A percentile compares a stretch with the other conserved stretches of the same genome.
These are phyloP conservation scores for Ennomos erosarius DNA, from an alignment of 2,888 invertebrate genomes.

Conservation along the genomic window DNA sequence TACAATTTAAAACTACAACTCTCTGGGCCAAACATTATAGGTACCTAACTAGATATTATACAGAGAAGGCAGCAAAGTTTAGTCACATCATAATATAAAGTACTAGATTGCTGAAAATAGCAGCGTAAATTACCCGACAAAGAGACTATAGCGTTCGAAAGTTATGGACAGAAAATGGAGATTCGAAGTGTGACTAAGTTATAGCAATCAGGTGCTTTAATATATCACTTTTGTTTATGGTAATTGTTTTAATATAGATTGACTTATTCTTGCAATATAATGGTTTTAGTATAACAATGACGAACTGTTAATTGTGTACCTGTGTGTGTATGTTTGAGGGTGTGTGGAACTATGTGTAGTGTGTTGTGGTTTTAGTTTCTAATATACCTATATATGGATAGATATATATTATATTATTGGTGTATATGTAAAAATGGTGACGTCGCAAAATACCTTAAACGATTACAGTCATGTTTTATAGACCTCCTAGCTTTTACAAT, in stretches of 20 bases:
- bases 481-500: too few relatives aligned
- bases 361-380: not conserved
- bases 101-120: constrained; percentile 62
- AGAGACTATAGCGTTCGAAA: constrained; percentile 67
- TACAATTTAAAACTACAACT: too few relatives aligned
- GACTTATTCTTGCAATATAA: constrained; percentile 4
- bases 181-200: constrained; percentile 53
- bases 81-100: constrained; percentile 69
- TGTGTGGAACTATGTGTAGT: too few relatives aligned
- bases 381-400: too few relatives aligned
- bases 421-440: too few relatives aligned
- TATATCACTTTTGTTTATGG: constrained; percentile 33
- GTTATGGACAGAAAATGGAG: constrained; percentile 58
- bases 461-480: too few relatives aligned
- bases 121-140: constrained; percentile 57
- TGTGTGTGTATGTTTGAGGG: too few relatives aligned
- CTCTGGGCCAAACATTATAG: too few relatives aligned
- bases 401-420: too few relatives aligned
- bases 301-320: too few relatives aligned
- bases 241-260: constrained; percentile 21
- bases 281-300: constrained; percentile 1
- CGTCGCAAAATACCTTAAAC: too few relatives aligned
- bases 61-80: constrained; percentile 26
- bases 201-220: constrained; percentile 58
- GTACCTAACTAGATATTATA: not conserved